These are phyloP conservation scores for Caenorhabditis brenneri DNA, from an alignment of 1,140 invertebrate species.

Conservation along the genomic window DNA sequence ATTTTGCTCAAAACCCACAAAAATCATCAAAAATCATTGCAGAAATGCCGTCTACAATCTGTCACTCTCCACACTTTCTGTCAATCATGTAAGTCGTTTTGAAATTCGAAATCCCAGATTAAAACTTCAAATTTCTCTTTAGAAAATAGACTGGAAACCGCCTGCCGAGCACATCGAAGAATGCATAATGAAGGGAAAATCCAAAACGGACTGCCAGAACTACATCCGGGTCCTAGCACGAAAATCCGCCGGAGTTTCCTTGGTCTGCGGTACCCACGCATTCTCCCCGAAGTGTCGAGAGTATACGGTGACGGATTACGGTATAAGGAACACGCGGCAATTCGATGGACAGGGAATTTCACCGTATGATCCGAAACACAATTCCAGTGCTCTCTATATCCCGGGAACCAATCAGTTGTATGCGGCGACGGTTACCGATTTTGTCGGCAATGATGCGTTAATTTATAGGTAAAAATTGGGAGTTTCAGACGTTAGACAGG, in stretches of 20 bases:
- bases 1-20: neutral
- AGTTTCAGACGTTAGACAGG: no score
- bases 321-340: conserved; percentile 54
- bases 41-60: conserved; percentile 68
- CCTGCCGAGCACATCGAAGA: conserved; percentile 82
- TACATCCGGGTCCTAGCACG: conserved; percentile 88
- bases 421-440: conserved; percentile 69
- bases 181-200: conserved; percentile 85
- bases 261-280: conserved; percentile 92
- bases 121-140: conserved; percentile 61
- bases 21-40: conserved; percentile 32
- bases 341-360: conserved; percentile 66
- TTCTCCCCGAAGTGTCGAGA: conserved; percentile 88
- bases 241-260: conserved; percentile 78
- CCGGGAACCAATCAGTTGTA: conserved; percentile 65
- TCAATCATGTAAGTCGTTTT: conserved; percentile 56
- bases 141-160: conserved; percentile 85
- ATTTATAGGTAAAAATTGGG: conserved; percentile 67
- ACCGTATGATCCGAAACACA: conserved; percentile 68
- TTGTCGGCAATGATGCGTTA: conserved; percentile 67
- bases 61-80: conserved; percentile 55
- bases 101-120: no score
- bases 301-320: conserved; percentile 73
- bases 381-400: conserved; percentile 68
- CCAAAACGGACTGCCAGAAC: conserved; percentile 88